Conservation (phyloP, 2,888 invertebrate genomes). For the Drosophila incognita region DNA sequence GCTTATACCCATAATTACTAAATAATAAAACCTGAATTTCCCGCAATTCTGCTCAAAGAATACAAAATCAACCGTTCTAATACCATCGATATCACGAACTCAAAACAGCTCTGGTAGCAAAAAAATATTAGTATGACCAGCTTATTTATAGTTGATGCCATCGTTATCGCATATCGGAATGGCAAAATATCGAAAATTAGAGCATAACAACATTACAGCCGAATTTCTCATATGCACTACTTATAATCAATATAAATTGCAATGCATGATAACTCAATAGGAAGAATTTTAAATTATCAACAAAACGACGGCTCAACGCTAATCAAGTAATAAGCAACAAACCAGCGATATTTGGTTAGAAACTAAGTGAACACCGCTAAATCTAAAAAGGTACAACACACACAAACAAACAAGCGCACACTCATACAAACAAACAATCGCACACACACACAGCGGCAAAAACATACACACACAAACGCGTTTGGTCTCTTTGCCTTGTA, state of each 20-base stretch:
- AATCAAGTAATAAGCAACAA: conserved; percentile 27
- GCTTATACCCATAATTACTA: neutral
- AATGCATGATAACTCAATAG: conserved; percentile 58
- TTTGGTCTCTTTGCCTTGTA: conserved; percentile 59
- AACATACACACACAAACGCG: conserved; percentile 45
- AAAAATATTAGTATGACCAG: conserved; percentile 14
- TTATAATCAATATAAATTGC: conserved; percentile 69
- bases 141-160: neutral
- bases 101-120: neutral
- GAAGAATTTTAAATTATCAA: conserved; percentile 33
- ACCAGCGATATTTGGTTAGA: conserved; percentile 15
- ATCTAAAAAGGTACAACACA: conserved; percentile 63
- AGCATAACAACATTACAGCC: conserved; percentile 49
- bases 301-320: conserved; percentile 25
- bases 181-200: conserved; percentile 38
- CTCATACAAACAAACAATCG: conserved; percentile 9
- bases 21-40: neutral
- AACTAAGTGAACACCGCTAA: conserved; percentile 54
- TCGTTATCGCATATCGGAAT: conserved; percentile 36
- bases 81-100: conserved; percentile 5
- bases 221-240: conserved; percentile 41
- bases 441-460: conserved; percentile 33
- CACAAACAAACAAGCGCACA: conserved; percentile 17
- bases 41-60: neutral
- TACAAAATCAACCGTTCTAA: neutral